Base-by-base conservation (phyloP, 2,888 invertebrate species). In the Watsonalla binaria region DNA sequence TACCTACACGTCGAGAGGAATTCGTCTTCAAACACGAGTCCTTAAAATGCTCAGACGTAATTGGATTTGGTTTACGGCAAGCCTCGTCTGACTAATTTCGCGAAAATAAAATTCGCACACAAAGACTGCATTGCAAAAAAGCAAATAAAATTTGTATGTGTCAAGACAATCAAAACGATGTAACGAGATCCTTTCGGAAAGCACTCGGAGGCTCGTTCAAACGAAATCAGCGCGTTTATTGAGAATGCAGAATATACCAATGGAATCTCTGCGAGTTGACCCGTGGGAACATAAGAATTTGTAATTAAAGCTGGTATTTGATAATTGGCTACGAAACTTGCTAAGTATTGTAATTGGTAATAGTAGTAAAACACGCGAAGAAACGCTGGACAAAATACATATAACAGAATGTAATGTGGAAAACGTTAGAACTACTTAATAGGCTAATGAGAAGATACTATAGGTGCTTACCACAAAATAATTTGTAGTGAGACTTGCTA, bases 141-240 rank as follows among this genome's bases (percentile, higher is more conserved):
- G 75, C 75, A 80, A 84, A 84, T 82, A 81, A 84, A 82, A 86
- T 82, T 78, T 80, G 81, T 80, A 82, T 80, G 81, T 88, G 87
- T 86, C 86, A 84, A 81, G 85, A 82, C 85, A 78, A 82, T 85
- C 86, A 84, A 87, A 87, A 84, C 81, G 79, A 74, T 77, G 79
- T 85, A 84, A 86, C 82, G 82, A 86, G 78, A 79, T 77, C 79
- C 74, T 73, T 77, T 76, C 72, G 65, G 75, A 80, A 78, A 78
- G 79, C 76, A 74, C 74, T 80, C 63, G 63, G 60, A 73, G 75
- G 74, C 74, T 71, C 71, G 68, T 72, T 78, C 78, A 75, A 80
- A 84, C 79, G 80, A 78, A 85, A 84, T 85, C 82, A 80, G 79
- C 78, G 69, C 70, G 70, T 68, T 70, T 68, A 72, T 63, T 69